Evolutionary conservation across 1,140 invertebrate species (phyloP), one percentile per base, ranked within the genome.

Genomic region (Caenorhabditis brenneri): DNA sequence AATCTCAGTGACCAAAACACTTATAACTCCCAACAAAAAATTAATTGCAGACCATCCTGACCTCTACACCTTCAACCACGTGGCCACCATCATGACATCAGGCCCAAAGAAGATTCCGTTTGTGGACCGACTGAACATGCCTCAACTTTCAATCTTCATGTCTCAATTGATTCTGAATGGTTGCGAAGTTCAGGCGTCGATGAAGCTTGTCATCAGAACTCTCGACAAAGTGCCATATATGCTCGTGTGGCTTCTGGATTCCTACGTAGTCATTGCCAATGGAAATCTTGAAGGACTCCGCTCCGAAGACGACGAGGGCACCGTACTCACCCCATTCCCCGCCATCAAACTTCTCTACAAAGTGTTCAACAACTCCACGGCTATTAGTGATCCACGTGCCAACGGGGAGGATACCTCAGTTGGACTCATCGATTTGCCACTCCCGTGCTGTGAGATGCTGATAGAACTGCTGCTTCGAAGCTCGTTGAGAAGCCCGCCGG

Each of bases 371-470:
- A 48, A 36, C 4, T 22, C 51, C 15, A 85, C 85, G 31, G 88
- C 87, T 24, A 24, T 65, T 24, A 88, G 85, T 39, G 88, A 88
- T 85, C 88, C 88, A 10, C 82, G 88, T n/a, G 88, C 88, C 2
- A 88, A 88, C 49, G 88, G 88, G 12, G 80, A 83, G 19, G 88
- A 88, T 74, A 82, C 88, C 10, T 89, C 88, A n/a, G 88, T 88
- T 1, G 88, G 88, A 3, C 58, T 88, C 19, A 60, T 88, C 2
- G 88, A 88, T 48, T 36, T 88, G 5, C 88, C 88, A 15, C 69
- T 82, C 19, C 65, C 58, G 9, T 89, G 85, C 48, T 86, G 82
- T 51, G 69, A 79, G 39, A 24, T 29, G 29, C 48, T 88, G 3
- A 83, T 81, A 31, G 88, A 88, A 19, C 24, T 84, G 48, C 83